These are phyloP conservation scores for Lanistes nyassanus DNA, from an alignment of 1,140 invertebrate species.

Conservation along the genomic window DNA sequence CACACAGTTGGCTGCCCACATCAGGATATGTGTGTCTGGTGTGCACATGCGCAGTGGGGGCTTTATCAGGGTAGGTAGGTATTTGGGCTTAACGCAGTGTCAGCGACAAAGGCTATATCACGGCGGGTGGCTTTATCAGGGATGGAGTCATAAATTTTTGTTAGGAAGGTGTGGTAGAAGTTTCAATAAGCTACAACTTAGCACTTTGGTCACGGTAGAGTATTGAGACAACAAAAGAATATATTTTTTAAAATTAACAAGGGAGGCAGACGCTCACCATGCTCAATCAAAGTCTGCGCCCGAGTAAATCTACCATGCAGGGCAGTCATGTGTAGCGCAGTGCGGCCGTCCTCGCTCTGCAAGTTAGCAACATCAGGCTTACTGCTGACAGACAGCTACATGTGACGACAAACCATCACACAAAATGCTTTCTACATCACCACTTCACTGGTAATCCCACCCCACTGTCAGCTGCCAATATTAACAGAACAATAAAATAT, in stretches of 20 bases:
- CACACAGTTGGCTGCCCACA: too few species aligned
- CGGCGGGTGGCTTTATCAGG: too few species aligned
- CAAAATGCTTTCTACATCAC: neutral
- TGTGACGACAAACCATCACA: neutral
- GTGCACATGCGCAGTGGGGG: too few species aligned
- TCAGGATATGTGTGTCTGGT: too few species aligned
- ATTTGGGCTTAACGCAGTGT: too few species aligned
- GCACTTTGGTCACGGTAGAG: too few species aligned
- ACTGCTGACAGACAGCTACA: neutral
- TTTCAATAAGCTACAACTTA: too few species aligned
- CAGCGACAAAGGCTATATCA: too few species aligned
- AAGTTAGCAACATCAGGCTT: constrained; percentile 47
- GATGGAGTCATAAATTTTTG: too few species aligned
- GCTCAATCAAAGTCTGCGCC: constrained; percentile 71
- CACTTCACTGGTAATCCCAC: neutral
- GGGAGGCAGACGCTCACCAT: constrained; percentile 55
- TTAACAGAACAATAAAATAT: neutral
- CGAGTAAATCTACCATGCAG: constrained; percentile 76
- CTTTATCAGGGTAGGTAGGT: too few species aligned
- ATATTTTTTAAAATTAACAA: neutral
- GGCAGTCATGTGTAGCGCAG: constrained; percentile 77
- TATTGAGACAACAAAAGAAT: neutral
- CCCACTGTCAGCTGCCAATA: neutral
- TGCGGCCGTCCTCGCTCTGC: constrained; percentile 72
- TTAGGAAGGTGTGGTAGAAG: too few species aligned